Base-by-base conservation (phyloP, 2,888 invertebrate species). In the Metacarcinus magister region DNA sequence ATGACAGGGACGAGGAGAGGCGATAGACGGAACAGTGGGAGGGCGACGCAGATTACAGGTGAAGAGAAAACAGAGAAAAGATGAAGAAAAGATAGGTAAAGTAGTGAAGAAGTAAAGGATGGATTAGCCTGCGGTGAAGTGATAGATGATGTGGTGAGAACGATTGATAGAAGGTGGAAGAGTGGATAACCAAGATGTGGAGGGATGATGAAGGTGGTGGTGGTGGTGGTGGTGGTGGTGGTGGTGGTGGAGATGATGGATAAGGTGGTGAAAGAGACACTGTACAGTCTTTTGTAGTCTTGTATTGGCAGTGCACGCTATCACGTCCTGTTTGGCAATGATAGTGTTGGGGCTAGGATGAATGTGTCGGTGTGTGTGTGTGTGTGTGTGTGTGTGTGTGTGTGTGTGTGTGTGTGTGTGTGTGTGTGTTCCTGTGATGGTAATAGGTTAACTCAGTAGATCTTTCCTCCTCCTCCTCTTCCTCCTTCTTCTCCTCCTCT, bases 331-430 rank as follows among this genome's bases (percentile, higher is more conserved):
- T 10, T 10, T 75, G 75, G 28, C n/a, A 75, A 75, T 75, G 28
- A 28, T 28, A 28, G 75, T 75, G 75, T 75, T 75, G 75, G 75
- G 19, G 3, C 2, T 19, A 75, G 10, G 75, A 75, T 75, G n/a
- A 75, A n/a, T 75, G 8, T 75, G 67, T 75, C n/a, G n/a, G 67
- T 75, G 67, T 75, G 67, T 75, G 67, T 75, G 67, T 75, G 67
- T 75, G 67, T 75, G 28, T 75, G 75, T 75, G 75, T 75, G 87
- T 39, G 39, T 87, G 87, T 87, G 39, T 28, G 82, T 32, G 39
- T 87, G 82, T 39, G 13, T 87, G 82, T 32, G 82, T 32, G 82
- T 87, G 82, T 13, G 39, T 28, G 82, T 87, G 28, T 32, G 28
- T 87, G 28, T 87, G 28, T 87, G 28, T 87, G 82, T 87, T 32